These are phyloP conservation scores for Macrotrachela quadricornifera DNA, from an alignment of 1,140 invertebrate genomes.

Conservation along the genomic window DNA sequence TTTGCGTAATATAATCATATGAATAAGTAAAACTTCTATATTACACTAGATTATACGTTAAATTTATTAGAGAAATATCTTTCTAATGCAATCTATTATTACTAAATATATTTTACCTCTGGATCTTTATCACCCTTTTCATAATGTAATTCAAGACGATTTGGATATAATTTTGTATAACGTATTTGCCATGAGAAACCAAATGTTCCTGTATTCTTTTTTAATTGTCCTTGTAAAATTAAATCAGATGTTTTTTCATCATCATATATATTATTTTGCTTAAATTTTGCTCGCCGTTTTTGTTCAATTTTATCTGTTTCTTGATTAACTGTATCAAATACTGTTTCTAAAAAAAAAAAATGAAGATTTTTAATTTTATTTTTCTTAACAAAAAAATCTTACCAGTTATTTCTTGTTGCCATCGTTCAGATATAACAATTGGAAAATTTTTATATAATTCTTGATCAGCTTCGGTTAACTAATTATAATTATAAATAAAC, in stretches of 20 bases:
- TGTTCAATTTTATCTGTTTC: conserved; percentile 88
- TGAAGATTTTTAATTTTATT: neutral
- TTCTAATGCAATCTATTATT: too few species aligned
- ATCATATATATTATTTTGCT: conserved; percentile 1
- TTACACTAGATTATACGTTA: too few species aligned
- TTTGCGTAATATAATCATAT: too few species aligned
- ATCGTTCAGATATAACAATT: conserved; percentile 87
- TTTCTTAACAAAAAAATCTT: neutral
- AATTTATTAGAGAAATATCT: too few species aligned
- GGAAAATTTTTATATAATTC: conserved; percentile 97
- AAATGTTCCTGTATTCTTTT: conserved; percentile 91
- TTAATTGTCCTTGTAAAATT: conserved; percentile 94
- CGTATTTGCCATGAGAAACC: conserved; percentile 31
- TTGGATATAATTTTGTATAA: conserved; percentile 35
- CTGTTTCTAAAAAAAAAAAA: conserved; percentile 48
- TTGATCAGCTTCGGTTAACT: conserved; percentile 83
- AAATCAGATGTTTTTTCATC: conserved; percentile 54
- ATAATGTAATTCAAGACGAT: conserved; percentile 49
- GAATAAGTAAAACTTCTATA: too few species aligned
- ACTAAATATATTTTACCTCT: neutral
- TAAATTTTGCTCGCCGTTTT: conserved; percentile 40
- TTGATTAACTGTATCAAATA: conserved; percentile 89
- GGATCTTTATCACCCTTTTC: conserved; percentile 22
- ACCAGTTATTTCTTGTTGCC: conserved; percentile 82
- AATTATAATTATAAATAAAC: conserved; percentile 4